Conservation (phyloP, 1,140 invertebrate genomes). For the Ephestia elutella region DNA sequence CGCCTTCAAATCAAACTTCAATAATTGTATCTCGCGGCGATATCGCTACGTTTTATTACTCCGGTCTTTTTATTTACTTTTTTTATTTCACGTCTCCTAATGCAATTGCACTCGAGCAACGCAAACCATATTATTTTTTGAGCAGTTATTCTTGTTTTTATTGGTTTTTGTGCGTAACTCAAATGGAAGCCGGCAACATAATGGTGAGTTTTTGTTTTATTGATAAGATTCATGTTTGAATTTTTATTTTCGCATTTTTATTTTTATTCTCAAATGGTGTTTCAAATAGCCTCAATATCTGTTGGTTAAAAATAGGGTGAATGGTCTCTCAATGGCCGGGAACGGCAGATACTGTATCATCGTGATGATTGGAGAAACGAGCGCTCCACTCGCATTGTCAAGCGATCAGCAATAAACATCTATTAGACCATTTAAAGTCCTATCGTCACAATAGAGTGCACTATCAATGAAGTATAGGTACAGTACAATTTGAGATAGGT, state of each 20-base stretch:
- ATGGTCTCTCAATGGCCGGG: not conserved
- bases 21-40: conserved; percentile 62
- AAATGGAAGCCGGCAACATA: conserved; percentile 36
- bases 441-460: conserved; percentile 33
- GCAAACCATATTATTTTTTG: conserved; percentile 47
- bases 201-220: conserved; percentile 35
- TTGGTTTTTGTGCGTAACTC: conserved; percentile 57
- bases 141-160: conserved; percentile 46
- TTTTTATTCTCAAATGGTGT: not conserved
- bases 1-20: conserved; percentile 53
- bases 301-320: conserved; percentile 5
- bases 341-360: not conserved
- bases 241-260: conserved; percentile 11
- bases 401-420: conserved; percentile 51
- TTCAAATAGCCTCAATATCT: conserved; percentile 5
- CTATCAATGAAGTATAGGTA: conserved; percentile 46
- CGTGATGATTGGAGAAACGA: conserved; percentile 21
- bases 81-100: conserved; percentile 60
- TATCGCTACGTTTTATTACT: conserved; percentile 62
- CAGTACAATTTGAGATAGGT: too few species aligned
- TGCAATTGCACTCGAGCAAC: conserved; percentile 65
- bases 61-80: conserved; percentile 53
- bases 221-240: conserved; percentile 13
- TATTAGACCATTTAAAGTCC: conserved; percentile 61
- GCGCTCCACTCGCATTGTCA: conserved; percentile 56